These are phyloP conservation scores for Amphipoea oculea DNA, from an alignment of 2,888 invertebrate genomes.

Conservation along the genomic window DNA sequence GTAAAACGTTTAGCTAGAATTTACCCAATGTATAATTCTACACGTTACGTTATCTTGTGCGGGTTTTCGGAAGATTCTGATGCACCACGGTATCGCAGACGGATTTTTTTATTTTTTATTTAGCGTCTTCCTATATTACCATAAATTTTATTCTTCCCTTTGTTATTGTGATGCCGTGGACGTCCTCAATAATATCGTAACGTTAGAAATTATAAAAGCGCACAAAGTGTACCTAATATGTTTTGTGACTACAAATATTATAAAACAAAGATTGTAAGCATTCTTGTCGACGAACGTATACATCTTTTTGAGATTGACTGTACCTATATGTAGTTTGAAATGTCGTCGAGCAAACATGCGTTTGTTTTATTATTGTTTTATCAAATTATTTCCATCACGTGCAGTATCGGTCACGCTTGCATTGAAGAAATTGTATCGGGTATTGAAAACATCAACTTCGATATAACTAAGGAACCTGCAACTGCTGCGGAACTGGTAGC, in stretches of 20 bases:
- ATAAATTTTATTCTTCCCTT: background rate
- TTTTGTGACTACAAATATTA: background rate
- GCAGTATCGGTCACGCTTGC: conserved; percentile 92
- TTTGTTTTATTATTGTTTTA: background rate
- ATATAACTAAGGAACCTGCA: conserved; percentile 92
- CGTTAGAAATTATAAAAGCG: background rate
- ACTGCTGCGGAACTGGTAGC: conserved; percentile 93
- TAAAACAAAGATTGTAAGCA: background rate
- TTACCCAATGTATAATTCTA: background rate
- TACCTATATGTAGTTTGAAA: background rate
- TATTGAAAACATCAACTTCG: conserved; percentile 91
- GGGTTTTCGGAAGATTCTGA: background rate
- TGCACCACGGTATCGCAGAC: background rate
- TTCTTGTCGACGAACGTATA: too few relatives aligned
- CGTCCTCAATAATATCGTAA: background rate
- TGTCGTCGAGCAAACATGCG: too few relatives aligned
- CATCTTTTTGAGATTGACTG: background rate
- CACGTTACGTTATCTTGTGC: background rate
- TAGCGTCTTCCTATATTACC: background rate
- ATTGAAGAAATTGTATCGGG: conserved; percentile 91
- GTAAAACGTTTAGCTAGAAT: background rate
- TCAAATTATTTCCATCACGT: conserved; percentile 28
- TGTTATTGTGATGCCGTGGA: background rate
- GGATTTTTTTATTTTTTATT: background rate
- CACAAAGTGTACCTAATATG: background rate